Conservation (phyloP, 2,113 vertebrate genomes). For the Donacobius atricapilla region DNA sequence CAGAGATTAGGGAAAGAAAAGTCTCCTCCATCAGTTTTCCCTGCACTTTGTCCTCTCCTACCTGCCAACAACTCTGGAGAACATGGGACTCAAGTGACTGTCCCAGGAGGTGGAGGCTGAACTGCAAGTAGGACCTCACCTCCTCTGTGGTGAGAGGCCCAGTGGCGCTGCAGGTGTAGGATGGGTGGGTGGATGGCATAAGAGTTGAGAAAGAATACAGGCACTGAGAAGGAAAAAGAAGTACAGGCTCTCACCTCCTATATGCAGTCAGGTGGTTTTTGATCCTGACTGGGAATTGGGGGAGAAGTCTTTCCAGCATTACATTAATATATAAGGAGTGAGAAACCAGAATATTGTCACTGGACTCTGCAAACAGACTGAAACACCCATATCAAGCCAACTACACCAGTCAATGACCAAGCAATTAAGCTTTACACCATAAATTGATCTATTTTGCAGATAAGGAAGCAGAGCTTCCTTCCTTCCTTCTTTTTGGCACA, state of each 20-base stretch:
- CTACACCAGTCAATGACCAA: not conserved
- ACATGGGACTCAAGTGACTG: not conserved
- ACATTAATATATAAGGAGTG: not conserved
- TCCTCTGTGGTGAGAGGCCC: not conserved
- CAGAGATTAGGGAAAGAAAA: not conserved
- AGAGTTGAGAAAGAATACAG: not conserved
- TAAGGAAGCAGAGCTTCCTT: not conserved
- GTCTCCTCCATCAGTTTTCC: not conserved
- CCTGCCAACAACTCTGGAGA: not conserved
- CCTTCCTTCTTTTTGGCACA: not conserved
- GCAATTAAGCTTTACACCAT: not conserved
- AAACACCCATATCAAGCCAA: not conserved
- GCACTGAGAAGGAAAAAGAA: not conserved
- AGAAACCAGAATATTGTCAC: not conserved
- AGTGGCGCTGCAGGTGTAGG: not conserved
- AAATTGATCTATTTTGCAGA: not conserved
- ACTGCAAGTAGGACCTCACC: rapidly evolving
- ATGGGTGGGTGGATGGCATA: not conserved
- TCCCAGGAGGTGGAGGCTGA: not conserved
- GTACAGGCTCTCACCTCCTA: not conserved
- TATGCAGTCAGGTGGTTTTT: not conserved
- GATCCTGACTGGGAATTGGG: not conserved
- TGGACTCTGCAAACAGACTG: not conserved
- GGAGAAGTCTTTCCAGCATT: not conserved
- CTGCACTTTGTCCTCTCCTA: not conserved